These are phyloP conservation scores for Aphis gossypii DNA, from an alignment of 1,140 invertebrate species.

Conservation along the genomic window DNA sequence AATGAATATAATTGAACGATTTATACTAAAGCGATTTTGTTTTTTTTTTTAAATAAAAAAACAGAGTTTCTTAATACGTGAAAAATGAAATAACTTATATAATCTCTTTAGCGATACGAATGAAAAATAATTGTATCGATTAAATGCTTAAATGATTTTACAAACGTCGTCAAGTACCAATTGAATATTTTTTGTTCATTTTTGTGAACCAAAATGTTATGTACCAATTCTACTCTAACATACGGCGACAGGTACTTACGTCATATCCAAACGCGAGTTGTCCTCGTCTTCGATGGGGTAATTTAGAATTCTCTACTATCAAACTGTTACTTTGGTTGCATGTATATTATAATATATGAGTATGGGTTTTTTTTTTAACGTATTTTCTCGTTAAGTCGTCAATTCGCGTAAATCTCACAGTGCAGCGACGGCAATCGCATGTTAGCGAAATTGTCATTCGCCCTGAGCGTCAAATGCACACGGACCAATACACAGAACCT, in stretches of 20 bases:
- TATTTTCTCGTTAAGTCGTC: constrained; percentile 36
- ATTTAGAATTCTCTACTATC: background rate
- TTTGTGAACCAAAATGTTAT: background rate
- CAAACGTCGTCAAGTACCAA: background rate
- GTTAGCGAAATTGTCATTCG: constrained; percentile 33
- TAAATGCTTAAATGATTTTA: background rate
- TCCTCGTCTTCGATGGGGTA: background rate
- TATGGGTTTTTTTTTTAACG: background rate
- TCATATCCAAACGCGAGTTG: background rate
- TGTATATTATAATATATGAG: background rate
- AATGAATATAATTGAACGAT: too few relatives aligned
- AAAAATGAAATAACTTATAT: too few relatives aligned
- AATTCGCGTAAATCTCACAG: constrained; percentile 32
- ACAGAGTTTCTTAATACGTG: too few relatives aligned
- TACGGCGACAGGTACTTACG: background rate
- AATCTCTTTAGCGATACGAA: background rate
- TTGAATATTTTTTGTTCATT: background rate
- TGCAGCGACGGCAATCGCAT: background rate
- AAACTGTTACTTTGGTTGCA: background rate
- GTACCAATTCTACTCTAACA: background rate
- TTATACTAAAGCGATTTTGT: too few relatives aligned
- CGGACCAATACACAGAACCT: constrained; percentile 13
- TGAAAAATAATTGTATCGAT: background rate
- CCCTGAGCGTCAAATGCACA: constrained; percentile 39
- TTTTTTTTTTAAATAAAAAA: too few relatives aligned